Conservation (phyloP, 2,113 vertebrate genomes). For the Podarcis muralis region DNA sequence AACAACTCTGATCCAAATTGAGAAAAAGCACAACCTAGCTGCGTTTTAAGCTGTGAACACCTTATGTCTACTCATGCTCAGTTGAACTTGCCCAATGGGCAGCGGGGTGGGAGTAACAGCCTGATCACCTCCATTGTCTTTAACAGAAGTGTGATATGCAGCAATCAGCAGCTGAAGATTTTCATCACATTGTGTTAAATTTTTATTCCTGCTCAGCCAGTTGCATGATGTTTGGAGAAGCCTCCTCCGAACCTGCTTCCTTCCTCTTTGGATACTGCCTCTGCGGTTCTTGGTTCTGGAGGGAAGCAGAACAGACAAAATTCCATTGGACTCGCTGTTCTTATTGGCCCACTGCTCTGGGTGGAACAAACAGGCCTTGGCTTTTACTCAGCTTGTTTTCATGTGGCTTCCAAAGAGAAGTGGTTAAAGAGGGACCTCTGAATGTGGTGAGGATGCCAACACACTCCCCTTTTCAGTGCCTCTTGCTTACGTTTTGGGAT, state of each 20-base stretch:
- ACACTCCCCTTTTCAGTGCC: neutral
- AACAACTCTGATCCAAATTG: no score
- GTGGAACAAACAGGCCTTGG: neutral
- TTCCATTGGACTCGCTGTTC: neutral
- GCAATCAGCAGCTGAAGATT: neutral
- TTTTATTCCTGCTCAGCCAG: neutral
- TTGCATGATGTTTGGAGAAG: conserved; percentile 36
- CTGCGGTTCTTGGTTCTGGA: conserved; percentile 4
- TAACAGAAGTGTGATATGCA: neutral
- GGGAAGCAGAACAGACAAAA: conserved; percentile 14
- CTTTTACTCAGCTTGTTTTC: neutral
- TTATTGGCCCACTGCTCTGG: neutral
- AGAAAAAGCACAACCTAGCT: no score
- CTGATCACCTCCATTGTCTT: neutral
- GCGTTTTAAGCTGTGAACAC: no score
- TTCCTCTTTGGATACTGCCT: conserved; percentile 22
- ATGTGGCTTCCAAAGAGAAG: neutral
- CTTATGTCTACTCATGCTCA: neutral
- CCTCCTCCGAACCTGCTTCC: conserved; percentile 34
- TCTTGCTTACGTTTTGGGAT: neutral
- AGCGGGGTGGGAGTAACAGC: neutral
- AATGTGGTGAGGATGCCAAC: neutral
- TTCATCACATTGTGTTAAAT: neutral
- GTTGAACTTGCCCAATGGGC: neutral
- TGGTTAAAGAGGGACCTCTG: neutral